phyloP scores from a whole-genome alignment of 2,113 vertebrate species.

The Picathartes gymnocephalus region DNA sequence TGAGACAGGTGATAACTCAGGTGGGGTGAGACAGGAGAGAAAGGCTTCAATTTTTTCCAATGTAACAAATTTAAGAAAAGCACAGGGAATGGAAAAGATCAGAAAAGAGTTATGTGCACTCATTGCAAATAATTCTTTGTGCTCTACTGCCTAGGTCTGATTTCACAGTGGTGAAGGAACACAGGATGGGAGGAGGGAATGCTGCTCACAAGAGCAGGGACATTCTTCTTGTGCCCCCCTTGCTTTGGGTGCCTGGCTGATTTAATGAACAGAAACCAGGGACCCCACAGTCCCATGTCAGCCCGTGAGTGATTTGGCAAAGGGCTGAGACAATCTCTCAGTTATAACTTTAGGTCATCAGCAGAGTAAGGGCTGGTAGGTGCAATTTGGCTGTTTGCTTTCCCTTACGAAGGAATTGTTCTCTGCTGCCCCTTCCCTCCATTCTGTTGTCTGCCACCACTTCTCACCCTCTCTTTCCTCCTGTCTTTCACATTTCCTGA shows the following conservation, averaged over 20 bases:
- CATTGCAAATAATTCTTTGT: background rate
- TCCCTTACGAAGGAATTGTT: background rate
- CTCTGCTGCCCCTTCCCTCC: background rate
- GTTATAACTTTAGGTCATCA: background rate
- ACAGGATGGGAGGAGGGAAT: background rate
- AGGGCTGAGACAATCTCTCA: background rate
- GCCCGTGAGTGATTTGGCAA: too few relatives aligned
- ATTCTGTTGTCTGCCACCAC: background rate
- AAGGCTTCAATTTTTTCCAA: background rate
- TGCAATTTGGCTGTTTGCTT: background rate
- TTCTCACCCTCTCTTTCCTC: background rate
- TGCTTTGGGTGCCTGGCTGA: background rate
- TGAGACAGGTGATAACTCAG: background rate
- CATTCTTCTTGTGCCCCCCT: fast-evolving
- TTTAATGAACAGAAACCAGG: background rate
- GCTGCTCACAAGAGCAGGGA: background rate
- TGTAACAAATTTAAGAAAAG: background rate
- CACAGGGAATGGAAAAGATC: background rate
- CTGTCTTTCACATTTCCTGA: background rate
- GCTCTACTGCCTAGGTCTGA: background rate
- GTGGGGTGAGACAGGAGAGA: background rate
- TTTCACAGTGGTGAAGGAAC: background rate
- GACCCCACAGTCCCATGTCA: background rate
- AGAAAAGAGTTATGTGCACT: background rate
- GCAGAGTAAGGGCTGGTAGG: background rate